Evolutionary conservation across 2,888 invertebrate genomes (phyloP).

Genomic region (Theodoxus fluviatilis): DNA sequence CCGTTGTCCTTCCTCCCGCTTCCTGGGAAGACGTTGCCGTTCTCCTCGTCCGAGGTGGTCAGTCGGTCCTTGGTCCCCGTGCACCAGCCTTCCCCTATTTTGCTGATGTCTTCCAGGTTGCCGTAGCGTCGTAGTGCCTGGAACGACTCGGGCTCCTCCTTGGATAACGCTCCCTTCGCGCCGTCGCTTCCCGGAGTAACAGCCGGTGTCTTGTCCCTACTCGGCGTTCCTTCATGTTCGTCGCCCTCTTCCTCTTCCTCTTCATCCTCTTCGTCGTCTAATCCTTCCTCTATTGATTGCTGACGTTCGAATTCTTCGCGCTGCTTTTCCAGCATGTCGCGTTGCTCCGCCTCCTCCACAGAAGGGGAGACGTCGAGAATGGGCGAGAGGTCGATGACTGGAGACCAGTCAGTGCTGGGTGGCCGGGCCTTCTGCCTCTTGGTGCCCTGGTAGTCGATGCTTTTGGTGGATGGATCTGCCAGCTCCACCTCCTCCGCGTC

Average conservation of each 20-base stretch:
- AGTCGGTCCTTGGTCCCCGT: background rate
- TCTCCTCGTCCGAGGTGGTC: background rate
- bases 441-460: conserved; percentile 60
- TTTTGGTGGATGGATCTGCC: conserved; percentile 59
- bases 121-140: conserved; percentile 51
- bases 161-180: no score
- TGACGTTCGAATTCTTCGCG: conserved; percentile 49
- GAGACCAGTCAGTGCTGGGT: conserved; percentile 65
- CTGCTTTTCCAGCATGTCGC: conserved; percentile 60
- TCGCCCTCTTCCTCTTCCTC: conserved; percentile 39
- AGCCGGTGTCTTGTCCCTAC: no score
- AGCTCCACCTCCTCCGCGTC: conserved; percentile 52
- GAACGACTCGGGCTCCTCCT: conserved; percentile 20
- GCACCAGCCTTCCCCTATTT: conserved; percentile 39
- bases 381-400: conserved; percentile 66
- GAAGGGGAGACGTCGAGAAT: conserved; percentile 67
- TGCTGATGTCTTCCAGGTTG: conserved; percentile 59
- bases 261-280: no score
- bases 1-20: conserved; percentile 9
- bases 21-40: conserved; percentile 16
- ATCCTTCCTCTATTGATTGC: conserved; percentile 44
- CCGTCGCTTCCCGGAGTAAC: no score
- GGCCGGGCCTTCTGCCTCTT: conserved; percentile 61
- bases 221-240: conserved; percentile 34
- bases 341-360: conserved; percentile 65